Conservation (phyloP, 2,113 vertebrate genomes). For the Henicopernis longicauda region DNA sequence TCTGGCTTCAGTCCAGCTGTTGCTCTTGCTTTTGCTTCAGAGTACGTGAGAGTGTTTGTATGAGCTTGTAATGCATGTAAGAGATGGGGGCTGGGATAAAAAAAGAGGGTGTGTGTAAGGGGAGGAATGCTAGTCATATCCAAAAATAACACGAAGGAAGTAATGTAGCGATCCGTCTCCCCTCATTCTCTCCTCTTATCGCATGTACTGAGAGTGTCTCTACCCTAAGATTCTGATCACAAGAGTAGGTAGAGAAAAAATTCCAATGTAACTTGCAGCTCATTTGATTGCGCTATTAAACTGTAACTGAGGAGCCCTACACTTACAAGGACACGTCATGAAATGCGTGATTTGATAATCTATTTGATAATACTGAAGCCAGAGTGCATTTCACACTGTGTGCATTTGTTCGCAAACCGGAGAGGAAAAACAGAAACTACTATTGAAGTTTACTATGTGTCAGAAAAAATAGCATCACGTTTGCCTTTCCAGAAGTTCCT, state of each 20-base stretch:
- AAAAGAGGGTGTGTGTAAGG: slow-evolving; percentile 69
- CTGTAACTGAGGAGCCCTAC: neutral
- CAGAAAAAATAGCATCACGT: neutral
- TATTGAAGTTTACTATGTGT: neutral
- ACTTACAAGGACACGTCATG: neutral
- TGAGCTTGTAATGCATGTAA: slow-evolving; percentile 26
- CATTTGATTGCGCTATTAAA: neutral
- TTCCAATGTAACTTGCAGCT: neutral
- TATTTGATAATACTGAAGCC: neutral
- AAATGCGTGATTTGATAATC: neutral
- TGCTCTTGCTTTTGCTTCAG: slow-evolving; percentile 38
- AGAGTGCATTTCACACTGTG: neutral
- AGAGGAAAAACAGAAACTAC: neutral
- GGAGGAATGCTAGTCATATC: slow-evolving; percentile 66
- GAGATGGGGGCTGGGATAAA: slow-evolving; percentile 42
- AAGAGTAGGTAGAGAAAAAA: neutral
- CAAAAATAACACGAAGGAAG: slow-evolving; percentile 68
- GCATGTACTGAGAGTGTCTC: neutral
- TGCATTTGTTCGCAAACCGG: neutral
- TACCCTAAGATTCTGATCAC: neutral
- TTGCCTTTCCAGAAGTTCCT: neutral
- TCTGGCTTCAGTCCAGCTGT: slow-evolving; percentile 55
- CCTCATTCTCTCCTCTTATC: slow-evolving; percentile 5
- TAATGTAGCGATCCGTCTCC: neutral
- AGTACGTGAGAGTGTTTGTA: slow-evolving; percentile 42